Conservation (phyloP, 2,888 invertebrate species). For the Eulithis prunata region DNA sequence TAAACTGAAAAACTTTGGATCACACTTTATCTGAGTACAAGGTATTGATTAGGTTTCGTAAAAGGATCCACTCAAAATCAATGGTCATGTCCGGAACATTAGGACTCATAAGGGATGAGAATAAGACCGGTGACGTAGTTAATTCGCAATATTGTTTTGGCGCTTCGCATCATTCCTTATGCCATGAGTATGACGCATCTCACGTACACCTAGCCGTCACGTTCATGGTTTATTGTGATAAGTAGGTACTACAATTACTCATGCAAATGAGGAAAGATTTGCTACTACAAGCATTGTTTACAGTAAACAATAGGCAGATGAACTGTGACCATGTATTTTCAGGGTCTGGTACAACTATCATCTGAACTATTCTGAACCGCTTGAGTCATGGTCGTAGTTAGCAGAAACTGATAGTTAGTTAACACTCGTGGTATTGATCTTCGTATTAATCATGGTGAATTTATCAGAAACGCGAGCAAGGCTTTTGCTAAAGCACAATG, state of each 20-base stretch:
- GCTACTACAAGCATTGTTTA: constrained; percentile 10
- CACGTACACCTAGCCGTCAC: constrained; percentile 38
- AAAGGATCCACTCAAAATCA: no score
- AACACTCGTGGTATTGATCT: not conserved
- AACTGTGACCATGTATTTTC: constrained; percentile 23
- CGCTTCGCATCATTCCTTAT: constrained; percentile 32
- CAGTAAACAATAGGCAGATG: constrained; percentile 11
- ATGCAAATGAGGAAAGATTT: constrained; percentile 23
- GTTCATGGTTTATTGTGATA: constrained; percentile 23
- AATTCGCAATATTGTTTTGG: constrained; percentile 6
- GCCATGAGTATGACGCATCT: constrained; percentile 43
- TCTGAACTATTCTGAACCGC: not conserved
- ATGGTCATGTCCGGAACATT: no score
- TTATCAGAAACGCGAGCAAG: constrained; percentile 4
- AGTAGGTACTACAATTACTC: constrained; percentile 30
- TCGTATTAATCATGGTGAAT: constrained; percentile 2
- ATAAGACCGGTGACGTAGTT: constrained; percentile 11
- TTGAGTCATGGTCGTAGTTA: not conserved
- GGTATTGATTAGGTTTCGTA: no score
- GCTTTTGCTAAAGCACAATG: not conserved
- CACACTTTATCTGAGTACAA: no score
- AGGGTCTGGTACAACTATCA: constrained; percentile 5
- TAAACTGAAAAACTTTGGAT: no score
- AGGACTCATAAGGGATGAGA: not conserved
- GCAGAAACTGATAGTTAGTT: not conserved